Percentiles rank a stretch among this genome's conserved stretches.
Conservation (phyloP, 2,888 invertebrate species). For the Polydrusus cervinus region DNA sequence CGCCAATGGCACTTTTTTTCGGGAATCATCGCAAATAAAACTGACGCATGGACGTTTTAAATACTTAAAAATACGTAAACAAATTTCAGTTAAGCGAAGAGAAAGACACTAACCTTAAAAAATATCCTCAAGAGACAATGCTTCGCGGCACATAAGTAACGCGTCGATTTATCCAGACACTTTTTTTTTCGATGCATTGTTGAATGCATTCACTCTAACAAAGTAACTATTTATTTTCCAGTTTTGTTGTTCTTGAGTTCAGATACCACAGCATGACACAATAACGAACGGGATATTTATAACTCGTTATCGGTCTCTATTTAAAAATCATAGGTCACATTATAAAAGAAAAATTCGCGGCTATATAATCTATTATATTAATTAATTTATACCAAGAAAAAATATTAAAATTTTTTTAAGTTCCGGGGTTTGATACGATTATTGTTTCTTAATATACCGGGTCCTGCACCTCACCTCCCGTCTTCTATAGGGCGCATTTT, state of each 20-base stretch:
- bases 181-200: constrained; percentile 24
- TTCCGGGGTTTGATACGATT: neutral
- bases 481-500: too few species aligned
- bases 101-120: constrained; percentile 43
- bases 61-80: constrained; percentile 41
- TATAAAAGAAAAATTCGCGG: constrained; percentile 6
- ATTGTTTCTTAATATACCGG: neutral
- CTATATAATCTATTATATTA: neutral
- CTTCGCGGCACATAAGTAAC: constrained; percentile 31
- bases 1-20: constrained; percentile 45
- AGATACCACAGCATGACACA: constrained; percentile 6
- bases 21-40: constrained; percentile 47
- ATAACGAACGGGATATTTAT: constrained; percentile 12
- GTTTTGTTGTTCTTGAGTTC: constrained; percentile 12
- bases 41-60: constrained; percentile 46
- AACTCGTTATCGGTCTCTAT: constrained; percentile 7
- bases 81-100: constrained; percentile 12
- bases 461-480: too few species aligned
- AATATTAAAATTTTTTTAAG: too few species aligned
- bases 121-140: constrained; percentile 39
- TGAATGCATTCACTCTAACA: neutral
- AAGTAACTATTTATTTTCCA: neutral
- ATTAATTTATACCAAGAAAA: too few species aligned
- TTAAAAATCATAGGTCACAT: constrained; percentile 15
- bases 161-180: constrained; percentile 20